phyloP scores from a whole-genome alignment of 37 sponge, comb jelly and placozoan genomes.

The Axinella damicornis region DNA sequence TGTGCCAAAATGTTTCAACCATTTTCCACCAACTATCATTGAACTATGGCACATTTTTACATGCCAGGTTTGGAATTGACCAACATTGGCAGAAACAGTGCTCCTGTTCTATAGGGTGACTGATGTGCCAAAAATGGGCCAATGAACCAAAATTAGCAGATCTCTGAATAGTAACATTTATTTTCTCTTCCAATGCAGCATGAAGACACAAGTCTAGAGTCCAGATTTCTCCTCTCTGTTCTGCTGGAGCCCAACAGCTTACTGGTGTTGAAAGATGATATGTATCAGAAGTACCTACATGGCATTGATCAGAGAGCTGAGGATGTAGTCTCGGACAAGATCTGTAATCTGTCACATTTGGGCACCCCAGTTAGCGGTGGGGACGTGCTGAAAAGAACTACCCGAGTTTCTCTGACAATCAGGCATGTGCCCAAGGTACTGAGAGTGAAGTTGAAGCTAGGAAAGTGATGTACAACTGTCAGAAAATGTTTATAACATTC shows the following conservation, averaged over 20 bases:
- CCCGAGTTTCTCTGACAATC: conserved; percentile 96
- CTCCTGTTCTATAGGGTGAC: no score
- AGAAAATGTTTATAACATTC: background rate
- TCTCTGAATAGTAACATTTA: no score
- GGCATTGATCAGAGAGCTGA: conserved; percentile 69
- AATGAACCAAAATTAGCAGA: no score
- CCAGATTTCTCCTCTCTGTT: conserved; percentile 76
- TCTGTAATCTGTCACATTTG: conserved; percentile 56
- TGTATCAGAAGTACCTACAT: conserved; percentile 89
- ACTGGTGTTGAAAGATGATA: conserved; percentile 80
- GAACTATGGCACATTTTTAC: no score
- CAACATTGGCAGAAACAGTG: no score
- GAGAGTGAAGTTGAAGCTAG: conserved; percentile 73
- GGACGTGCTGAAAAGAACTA: conserved; percentile 66
- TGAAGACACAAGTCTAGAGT: conserved; percentile 53
- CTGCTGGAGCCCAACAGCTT: conserved; percentile 95
- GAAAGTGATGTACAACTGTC: conserved; percentile 3
- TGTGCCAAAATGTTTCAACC: no score
- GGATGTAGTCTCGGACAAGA: conserved; percentile 54
- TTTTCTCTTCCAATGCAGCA: background rate
- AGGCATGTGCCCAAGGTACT: conserved; percentile 93
- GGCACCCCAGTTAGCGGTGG: conserved; percentile 11
- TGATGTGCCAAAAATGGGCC: no score
- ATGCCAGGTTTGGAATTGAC: no score
- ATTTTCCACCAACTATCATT: no score